phyloP scores from a whole-genome alignment of 1,140 invertebrate species.

The Conopomorpha cramerella region DNA sequence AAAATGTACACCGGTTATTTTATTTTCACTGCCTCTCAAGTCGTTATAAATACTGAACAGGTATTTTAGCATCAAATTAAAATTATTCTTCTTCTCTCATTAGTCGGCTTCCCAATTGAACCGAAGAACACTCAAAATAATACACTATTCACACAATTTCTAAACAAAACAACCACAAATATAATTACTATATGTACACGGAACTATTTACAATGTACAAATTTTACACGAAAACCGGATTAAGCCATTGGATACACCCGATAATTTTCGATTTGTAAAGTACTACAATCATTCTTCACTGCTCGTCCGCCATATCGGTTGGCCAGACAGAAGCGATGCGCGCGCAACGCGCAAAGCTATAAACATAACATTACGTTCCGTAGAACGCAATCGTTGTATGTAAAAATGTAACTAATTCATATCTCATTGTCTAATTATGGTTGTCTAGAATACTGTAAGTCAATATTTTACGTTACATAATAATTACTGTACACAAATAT shows the following conservation, averaged over 20 bases:
- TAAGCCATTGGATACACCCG: slow-evolving; percentile 59
- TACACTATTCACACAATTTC: slow-evolving; percentile 61
- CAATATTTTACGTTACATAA: too few species aligned
- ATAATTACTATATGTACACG: slow-evolving; percentile 62
- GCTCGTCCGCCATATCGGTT: slow-evolving; percentile 58
- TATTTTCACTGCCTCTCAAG: too few species aligned
- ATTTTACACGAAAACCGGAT: slow-evolving; percentile 55
- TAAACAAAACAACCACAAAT: slow-evolving; percentile 60
- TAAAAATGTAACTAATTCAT: too few species aligned
- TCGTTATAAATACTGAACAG: too few species aligned
- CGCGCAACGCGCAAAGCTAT: slow-evolving; percentile 57
- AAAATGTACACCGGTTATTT: too few species aligned
- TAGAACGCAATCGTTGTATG: too few species aligned
- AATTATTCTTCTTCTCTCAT: too few species aligned
- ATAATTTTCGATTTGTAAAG: slow-evolving; percentile 60
- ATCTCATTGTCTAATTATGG: too few species aligned
- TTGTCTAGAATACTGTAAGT: too few species aligned
- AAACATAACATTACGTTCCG: slow-evolving; percentile 37
- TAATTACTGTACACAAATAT: too few species aligned
- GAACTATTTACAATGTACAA: slow-evolving; percentile 62
- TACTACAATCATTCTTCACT: slow-evolving; percentile 57
- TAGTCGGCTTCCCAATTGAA: slow-evolving; percentile 55
- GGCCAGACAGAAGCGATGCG: slow-evolving; percentile 54
- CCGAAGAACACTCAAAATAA: slow-evolving; percentile 57
- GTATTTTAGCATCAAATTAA: too few species aligned